Base-by-base conservation (phyloP, 2,113 vertebrate genomes). In the Xenopus borealis region DNA sequence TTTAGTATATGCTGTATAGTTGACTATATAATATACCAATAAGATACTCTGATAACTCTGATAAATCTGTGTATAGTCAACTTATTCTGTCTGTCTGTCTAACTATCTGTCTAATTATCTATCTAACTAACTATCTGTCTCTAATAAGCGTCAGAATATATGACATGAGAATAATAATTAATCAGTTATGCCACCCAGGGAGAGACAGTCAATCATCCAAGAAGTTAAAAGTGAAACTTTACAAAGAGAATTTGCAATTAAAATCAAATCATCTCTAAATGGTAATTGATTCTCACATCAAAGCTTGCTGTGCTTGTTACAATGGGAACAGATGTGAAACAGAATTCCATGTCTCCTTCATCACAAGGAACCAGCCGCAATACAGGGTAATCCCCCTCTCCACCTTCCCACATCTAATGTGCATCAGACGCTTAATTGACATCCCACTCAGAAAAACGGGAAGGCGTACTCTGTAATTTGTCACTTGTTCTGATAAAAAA, bases 201-300 rank as follows among this genome's bases (percentile, higher is more conserved):
- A 16, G 47, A 16, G 6, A 10, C 58, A 23, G 13, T 61, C 58
- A 61, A 9, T 61, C 58, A 23, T 23, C 13, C 55, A 20, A 61
- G 58, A 61, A 61, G 58, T 61, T n/a, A 10, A 12, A 12, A 23
- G 18, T 61, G 20, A 27, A 61, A 61, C 19, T 61, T 61, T 61
- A 14, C 58, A 63, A 69, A 64, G 45, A 63, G 53, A 69, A 69
- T 76, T 68, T 76, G 73, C 73, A 76, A 69, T 76, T 76, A 63
- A 55, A 69, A 76, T 69, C 64, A 69, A 76, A 69, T 55, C 46
- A 63, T 47, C 9, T 2, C 55, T 62, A 20, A 0, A 57, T 27
- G 46, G 55, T 52, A 53, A 69, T 62, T 66, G 65, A 75, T 69
- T 55, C 30, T 10, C 8, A 20, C 5, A 14, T 52, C n/a, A 27